phyloP scores from a whole-genome alignment of 1,140 invertebrate genomes.

The Holcopasites calliopsidis region DNA sequence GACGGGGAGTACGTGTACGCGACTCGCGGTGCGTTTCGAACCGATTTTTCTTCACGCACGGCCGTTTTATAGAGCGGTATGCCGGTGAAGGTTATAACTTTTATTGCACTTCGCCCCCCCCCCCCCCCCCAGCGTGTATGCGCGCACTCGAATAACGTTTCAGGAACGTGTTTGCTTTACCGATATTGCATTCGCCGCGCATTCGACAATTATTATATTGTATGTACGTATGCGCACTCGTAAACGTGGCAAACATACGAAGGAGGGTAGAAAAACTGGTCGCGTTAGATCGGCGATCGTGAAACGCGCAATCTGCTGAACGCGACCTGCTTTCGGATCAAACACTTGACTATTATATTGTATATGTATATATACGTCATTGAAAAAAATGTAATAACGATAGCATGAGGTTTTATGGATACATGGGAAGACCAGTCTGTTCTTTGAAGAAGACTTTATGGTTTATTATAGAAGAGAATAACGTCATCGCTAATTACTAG shows the following conservation, averaged over 20 bases:
- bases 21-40: not conserved
- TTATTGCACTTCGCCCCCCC: not conserved
- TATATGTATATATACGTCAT: no score
- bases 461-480: slow-evolving; percentile 1
- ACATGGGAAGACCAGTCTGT: no score
- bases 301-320: not conserved
- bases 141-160: not conserved
- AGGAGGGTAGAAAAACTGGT: not conserved
- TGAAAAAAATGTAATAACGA: no score
- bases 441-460: not conserved
- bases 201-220: slow-evolving; percentile 10
- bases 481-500: not conserved
- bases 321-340: not conserved
- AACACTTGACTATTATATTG: no score
- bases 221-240: not conserved
- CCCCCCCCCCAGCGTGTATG: not conserved
- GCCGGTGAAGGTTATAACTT: not conserved
- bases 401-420: no score
- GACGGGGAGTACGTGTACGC: not conserved
- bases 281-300: not conserved
- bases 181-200: not conserved
- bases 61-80: slow-evolving; percentile 4
- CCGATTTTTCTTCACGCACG: not conserved
- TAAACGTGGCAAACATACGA: not conserved
- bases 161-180: not conserved